Evolutionary conservation across 23 tunicate species (phyloP).

Genomic region (Ascidia mentula): DNA sequence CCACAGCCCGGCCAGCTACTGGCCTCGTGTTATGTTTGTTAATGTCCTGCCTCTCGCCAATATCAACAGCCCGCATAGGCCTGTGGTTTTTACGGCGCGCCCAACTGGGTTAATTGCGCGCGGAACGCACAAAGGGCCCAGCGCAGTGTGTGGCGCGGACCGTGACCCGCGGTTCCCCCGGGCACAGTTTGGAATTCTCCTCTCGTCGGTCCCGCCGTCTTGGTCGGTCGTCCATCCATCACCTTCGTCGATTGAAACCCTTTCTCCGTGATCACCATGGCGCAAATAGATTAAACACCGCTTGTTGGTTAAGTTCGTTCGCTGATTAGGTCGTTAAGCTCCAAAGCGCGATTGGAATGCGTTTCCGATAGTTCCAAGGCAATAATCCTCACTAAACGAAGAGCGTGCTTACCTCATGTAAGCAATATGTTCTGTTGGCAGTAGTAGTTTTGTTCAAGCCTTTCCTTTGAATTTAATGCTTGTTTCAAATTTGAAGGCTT

Average conservation of each 20-base stretch:
- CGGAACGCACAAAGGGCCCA: background rate
- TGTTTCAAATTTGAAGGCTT: too few species aligned
- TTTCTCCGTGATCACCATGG: background rate
- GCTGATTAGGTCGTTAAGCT: background rate
- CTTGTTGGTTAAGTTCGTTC: background rate
- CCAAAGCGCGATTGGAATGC: background rate
- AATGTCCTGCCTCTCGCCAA: background rate
- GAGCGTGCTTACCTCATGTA: too few species aligned
- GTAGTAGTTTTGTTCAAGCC: too few species aligned
- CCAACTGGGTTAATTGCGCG: conserved; percentile 27
- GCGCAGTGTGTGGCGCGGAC: background rate
- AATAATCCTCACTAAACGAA: too few species aligned
- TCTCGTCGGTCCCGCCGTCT: background rate
- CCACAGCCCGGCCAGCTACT: background rate
- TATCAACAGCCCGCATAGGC: background rate
- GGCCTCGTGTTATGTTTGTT: background rate
- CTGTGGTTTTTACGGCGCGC: conserved; percentile 13
- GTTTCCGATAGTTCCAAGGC: background rate
- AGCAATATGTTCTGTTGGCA: too few species aligned
- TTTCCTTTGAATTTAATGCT: too few species aligned
- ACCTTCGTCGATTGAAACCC: background rate
- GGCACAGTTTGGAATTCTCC: background rate
- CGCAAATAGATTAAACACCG: background rate
- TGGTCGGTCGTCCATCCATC: background rate
- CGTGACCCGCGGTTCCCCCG: background rate